phyloP scores from a whole-genome alignment of 2,113 vertebrate genomes.

The Brachyistius frenatus region DNA sequence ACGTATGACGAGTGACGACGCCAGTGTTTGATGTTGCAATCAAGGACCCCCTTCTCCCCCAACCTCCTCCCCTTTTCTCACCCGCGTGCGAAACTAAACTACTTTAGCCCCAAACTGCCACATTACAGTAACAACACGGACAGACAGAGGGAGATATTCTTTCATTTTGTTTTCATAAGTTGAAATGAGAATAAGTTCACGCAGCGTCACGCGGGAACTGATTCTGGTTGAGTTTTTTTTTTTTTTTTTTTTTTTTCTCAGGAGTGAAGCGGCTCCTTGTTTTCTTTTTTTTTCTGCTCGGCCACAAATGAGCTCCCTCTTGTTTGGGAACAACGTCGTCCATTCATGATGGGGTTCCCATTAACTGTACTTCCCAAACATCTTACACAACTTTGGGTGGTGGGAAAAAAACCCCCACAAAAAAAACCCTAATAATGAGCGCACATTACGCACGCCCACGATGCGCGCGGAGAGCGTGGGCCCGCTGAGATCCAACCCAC shows the following conservation, averaged over 20 bases:
- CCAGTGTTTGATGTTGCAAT: conserved; percentile 72
- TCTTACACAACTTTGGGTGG: conserved; percentile 63
- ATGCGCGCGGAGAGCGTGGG: conserved; percentile 26
- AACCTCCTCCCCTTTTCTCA: conserved; percentile 31
- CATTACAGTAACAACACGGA: background rate
- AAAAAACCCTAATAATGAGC: conserved; percentile 50
- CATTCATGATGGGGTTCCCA: conserved; percentile 61
- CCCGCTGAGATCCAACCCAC: background rate
- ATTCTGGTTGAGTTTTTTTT: background rate
- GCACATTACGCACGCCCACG: conserved; percentile 68
- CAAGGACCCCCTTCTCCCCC: conserved; percentile 32
- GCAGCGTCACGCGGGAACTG: background rate
- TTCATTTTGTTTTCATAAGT: background rate
- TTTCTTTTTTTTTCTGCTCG: conserved; percentile 7
- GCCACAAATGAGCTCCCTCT: conserved; percentile 31
- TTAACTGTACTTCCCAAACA: conserved; percentile 41
- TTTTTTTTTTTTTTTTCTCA: background rate
- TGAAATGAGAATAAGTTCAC: conserved; percentile 3
- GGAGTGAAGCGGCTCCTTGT: conserved; percentile 16
- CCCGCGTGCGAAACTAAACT: conserved; percentile 36
- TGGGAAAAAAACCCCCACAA: background rate
- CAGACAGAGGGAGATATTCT: background rate
- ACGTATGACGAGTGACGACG: conserved; percentile 78
- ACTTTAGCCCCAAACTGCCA: conserved; percentile 3
- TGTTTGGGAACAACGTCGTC: conserved; percentile 41